Percentiles rank a stretch among this genome's conserved stretches.
phyloP scores from a whole-genome alignment of 37 sponge, comb jelly and placozoan species.

The Halisarca cf. caerulea region DNA sequence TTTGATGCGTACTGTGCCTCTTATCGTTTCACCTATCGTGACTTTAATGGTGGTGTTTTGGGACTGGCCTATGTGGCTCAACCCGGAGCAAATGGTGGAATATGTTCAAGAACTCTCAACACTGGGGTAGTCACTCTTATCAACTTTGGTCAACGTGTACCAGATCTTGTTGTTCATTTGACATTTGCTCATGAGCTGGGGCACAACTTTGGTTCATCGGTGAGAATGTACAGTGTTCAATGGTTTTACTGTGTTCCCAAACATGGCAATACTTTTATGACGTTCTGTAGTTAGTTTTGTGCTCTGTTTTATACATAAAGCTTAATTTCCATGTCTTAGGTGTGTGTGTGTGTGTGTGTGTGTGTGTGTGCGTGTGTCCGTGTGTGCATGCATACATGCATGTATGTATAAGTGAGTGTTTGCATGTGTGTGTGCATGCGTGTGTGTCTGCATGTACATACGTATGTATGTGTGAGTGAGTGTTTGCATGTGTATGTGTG shows the following conservation, averaged over 20 bases:
- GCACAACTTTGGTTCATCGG: slow-evolving; percentile 94
- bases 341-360: slow-evolving; percentile 22
- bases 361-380: slow-evolving; percentile 11
- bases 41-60: slow-evolving; percentile 88
- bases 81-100: slow-evolving; percentile 19
- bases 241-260: too few species aligned
- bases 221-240: too few species aligned
- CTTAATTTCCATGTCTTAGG: too few species aligned
- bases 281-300: too few species aligned
- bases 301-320: too few species aligned
- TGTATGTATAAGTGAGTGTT: slow-evolving; percentile 1
- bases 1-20: too few species aligned
- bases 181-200: slow-evolving; percentile 96
- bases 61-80: slow-evolving; percentile 89
- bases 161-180: slow-evolving; percentile 46
- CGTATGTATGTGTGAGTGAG: slow-evolving; percentile 1
- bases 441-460: not conserved
- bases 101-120: slow-evolving; percentile 60
- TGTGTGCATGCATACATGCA: not conserved
- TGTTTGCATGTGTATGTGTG: not conserved
- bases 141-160: slow-evolving; percentile 74
- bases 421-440: slow-evolving; percentile 6
- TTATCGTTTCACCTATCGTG: slow-evolving; percentile 79
- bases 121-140: slow-evolving; percentile 87
- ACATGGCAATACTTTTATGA: too few species aligned